Base-by-base conservation (phyloP, 2,888 invertebrate species). In the Pherbina coryleti region DNA sequence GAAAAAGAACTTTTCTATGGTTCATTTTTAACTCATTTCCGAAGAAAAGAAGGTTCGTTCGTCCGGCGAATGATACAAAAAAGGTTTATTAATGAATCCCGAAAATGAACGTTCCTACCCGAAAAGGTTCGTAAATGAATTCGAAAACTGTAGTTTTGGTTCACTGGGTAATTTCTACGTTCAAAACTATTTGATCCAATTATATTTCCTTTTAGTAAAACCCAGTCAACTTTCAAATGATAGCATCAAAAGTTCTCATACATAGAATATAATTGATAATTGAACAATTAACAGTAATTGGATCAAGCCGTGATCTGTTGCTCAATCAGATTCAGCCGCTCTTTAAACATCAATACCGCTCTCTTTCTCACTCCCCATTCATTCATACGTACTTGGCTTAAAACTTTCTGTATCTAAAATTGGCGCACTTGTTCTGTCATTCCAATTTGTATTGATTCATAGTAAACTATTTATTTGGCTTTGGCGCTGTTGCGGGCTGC, bases 261-360 rank as follows among this genome's bases (percentile, higher is more conserved):
- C 14, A 44, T 44, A 44, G 44, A 44, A 44, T 44, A 14, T 2
- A 60, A 7, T 11, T 14, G 28, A 14, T 60, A 60, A 60, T 60
- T 60, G 60, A 60, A 17, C 25, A 60, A 60, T 60, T 60, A 60
- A 60, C 11, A 28, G 60, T 60, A 60, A 60, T 60, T 60, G 22
- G 25, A 22, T 28, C 60, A 60, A 60, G 25, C 28, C 28, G 60
- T 11, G 17, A 9, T 22, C 11, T 60, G 28, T 17, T 25, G 25
- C 14, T 14, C 8, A 60, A 60, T 5, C 28, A 8, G 14, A 17
- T 3, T 9, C 28, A 7, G 14, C 5, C 25, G 5, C 17, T 14
- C 28, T 57, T 11, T 57, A 3, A 57, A 9, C n/a, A 17, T 11
- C 57, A 22, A n/a, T n/a, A n/a, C n/a, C n/a, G n/a, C n/a, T n/a